Evolutionary conservation across 1,140 invertebrate genomes (phyloP), one percentile per base, ranked within the genome.

Genomic region (Planococcus citri): DNA sequence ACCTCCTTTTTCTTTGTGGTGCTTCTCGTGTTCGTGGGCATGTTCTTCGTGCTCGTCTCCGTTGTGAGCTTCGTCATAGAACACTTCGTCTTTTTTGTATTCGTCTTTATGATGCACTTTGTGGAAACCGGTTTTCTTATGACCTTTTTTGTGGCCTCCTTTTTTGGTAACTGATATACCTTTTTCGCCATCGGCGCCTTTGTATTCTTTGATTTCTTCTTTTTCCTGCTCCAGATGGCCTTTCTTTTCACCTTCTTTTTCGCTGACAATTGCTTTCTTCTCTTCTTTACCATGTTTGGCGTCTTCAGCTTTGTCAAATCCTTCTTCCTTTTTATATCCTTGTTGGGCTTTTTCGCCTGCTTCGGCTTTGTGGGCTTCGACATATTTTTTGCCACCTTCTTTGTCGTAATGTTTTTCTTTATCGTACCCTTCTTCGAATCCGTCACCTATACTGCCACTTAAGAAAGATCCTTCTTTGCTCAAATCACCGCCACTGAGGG

Each of bases 81-180:
- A 87, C 72, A 82, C 84, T 73, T 86, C 83, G 10, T 83, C 82
- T 75, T 85, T 85, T 69, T 84, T 84, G 73, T 82, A 81, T 73
- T 87, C 85, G 73, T 87, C 85, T 71, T 87, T 87, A 72, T 84
- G 84, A 72, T 84, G 84, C 0, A 84, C 85, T 1, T 81, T 80
- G 73, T 85, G 84, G 75, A 84, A 86, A 12, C 84, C 85, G 73
- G 84, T 84, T 72, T 82, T 83, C 25, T 82, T 81, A 75, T 86
- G 84, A 0, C 85, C 85, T 71, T 86, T 87, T 74, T 85, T 85
- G 73, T 86, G 84, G 20, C 83, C 83, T 10, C 74, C 75, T n/a
- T 75, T 74, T 20, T 73, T 71, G n/a, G 70, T 64, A 21, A 74
- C 71, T 1, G 73, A 70, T 0, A 70, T 37, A 3, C 68, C 73